Conservation (phyloP, 1,140 invertebrate genomes). For the Brachionus rubens region DNA sequence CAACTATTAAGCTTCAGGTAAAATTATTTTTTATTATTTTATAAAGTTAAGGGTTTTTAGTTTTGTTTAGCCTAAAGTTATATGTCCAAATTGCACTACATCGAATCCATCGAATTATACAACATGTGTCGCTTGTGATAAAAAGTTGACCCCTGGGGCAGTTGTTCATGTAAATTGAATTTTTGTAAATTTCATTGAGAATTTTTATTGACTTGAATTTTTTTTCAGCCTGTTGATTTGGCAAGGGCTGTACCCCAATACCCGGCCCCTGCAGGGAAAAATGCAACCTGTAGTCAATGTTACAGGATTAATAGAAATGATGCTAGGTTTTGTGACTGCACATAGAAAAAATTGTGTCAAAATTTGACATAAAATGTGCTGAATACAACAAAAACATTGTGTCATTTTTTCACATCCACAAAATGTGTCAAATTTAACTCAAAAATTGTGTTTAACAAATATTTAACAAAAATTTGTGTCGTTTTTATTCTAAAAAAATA, state of each 20-base stretch:
- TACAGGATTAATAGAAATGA: conserved; percentile 53
- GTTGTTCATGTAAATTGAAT: conserved; percentile 10
- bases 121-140: conserved; percentile 53
- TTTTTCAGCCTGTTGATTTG: conserved; percentile 41
- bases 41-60: neutral
- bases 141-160: conserved; percentile 48
- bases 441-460: too few species aligned
- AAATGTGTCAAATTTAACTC: too few species aligned
- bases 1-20: conserved; percentile 47
- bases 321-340: conserved; percentile 57
- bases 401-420: too few species aligned
- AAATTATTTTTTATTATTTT: neutral
- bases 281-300: conserved; percentile 54
- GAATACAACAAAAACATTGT: too few species aligned
- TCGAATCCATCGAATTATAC: conserved; percentile 53
- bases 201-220: too few species aligned
- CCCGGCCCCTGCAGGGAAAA: conserved; percentile 47
- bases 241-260: neutral
- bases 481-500: too few species aligned
- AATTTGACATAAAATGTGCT: too few species aligned
- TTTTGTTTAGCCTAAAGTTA: conserved; percentile 48
- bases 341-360: too few species aligned
- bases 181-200: too few species aligned
- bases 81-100: conserved; percentile 53
- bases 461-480: too few species aligned